A percentile compares a stretch with the other conserved stretches of the same genome.
Conservation (phyloP, 2,888 invertebrate genomes). For the Drosophila koepferae region DNA sequence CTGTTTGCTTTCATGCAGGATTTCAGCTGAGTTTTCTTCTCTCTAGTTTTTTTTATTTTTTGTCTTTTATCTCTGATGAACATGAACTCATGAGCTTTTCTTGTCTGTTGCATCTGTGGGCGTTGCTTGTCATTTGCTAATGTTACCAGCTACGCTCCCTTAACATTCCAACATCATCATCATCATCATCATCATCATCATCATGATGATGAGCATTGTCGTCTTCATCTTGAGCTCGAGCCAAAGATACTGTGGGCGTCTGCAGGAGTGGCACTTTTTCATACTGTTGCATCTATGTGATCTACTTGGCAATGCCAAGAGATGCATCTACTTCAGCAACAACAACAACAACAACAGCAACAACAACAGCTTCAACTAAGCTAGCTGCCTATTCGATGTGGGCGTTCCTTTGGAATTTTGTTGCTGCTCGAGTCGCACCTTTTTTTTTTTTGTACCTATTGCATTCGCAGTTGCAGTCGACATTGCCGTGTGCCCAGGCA, state of each 20-base stretch:
- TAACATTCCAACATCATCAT: conserved; percentile 27
- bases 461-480: conserved; percentile 15
- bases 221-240: conserved; percentile 19
- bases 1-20: neutral
- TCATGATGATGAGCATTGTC: conserved; percentile 3
- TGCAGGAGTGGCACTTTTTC: conserved; percentile 48
- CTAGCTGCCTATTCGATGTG: conserved; percentile 51
- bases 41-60: neutral
- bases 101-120: conserved; percentile 50
- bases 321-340: conserved; percentile 44
- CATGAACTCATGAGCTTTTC: conserved; percentile 36
- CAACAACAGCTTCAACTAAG: conserved; percentile 35
- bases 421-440: conserved; percentile 20
- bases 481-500: conserved; percentile 48
- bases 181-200: conserved; percentile 17
- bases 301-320: conserved; percentile 66
- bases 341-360: conserved; percentile 12
- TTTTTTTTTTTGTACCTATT: conserved; percentile 11
- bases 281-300: conserved; percentile 52
- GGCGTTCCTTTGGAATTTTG: conserved; percentile 48
- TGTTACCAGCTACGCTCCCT: conserved; percentile 22
- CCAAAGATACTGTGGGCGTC: conserved; percentile 48
- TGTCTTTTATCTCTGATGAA: conserved; percentile 11
- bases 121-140: conserved; percentile 50
- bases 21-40: conserved; percentile 1